Conservation (phyloP, 1,140 invertebrate genomes). For the Nebria ingens region DNA sequence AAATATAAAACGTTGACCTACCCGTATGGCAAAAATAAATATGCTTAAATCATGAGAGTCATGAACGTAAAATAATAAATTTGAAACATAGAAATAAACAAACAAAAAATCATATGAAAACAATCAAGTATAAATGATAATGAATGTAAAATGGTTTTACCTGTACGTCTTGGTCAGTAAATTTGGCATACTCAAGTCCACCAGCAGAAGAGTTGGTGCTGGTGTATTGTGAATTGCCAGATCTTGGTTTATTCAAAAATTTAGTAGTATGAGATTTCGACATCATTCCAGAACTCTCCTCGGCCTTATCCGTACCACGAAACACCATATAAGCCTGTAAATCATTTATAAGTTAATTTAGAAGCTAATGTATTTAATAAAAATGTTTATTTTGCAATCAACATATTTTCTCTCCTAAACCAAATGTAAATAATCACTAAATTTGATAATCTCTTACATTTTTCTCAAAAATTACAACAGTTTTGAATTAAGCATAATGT, state of each 20-base stretch:
- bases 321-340: constrained; percentile 62
- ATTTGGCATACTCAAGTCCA: constrained; percentile 47
- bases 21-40: too few relatives aligned
- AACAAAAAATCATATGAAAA: too few relatives aligned
- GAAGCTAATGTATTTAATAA: constrained; percentile 1
- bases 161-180: constrained; percentile 55
- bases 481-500: too few relatives aligned
- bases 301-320: constrained; percentile 54
- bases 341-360: background rate
- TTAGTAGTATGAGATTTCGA: constrained; percentile 54
- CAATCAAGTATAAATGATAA: constrained; percentile 29
- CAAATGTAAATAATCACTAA: too few relatives aligned
- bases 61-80: too few relatives aligned
- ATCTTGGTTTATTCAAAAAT: constrained; percentile 49
- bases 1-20: too few relatives aligned
- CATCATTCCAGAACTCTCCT: constrained; percentile 39
- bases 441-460: too few relatives aligned
- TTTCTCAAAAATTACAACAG: too few relatives aligned
- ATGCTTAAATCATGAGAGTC: too few relatives aligned
- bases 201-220: constrained; percentile 42
- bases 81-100: too few relatives aligned
- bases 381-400: background rate
- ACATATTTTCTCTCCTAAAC: too few relatives aligned
- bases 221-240: constrained; percentile 46
- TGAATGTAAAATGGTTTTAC: constrained; percentile 35